Evolutionary conservation across 23 tunicate species (phyloP).

Genomic region (Botrylloides violaceus): DNA sequence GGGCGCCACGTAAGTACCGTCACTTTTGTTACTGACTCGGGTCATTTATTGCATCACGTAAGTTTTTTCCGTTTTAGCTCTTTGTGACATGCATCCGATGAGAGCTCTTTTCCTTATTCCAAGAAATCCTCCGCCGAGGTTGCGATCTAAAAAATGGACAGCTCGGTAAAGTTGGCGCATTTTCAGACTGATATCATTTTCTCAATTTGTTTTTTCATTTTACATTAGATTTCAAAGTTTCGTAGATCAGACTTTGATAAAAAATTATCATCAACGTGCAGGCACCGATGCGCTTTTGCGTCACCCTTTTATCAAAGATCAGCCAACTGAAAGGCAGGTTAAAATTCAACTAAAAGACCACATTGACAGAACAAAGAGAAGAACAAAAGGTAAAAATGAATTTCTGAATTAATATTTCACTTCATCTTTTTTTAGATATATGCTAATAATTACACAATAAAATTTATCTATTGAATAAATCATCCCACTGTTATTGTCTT

Average conservation of each 20-base stretch:
- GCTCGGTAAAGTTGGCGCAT: slow-evolving; percentile 27
- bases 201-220: neutral
- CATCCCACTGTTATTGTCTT: too few relatives aligned
- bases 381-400: slow-evolving; percentile 45
- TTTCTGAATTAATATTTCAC: neutral
- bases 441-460: too few relatives aligned
- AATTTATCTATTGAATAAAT: too few relatives aligned
- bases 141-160: slow-evolving; percentile 76
- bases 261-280: slow-evolving; percentile 90
- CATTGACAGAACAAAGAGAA: slow-evolving; percentile 83
- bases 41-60: too few relatives aligned
- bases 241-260: slow-evolving; percentile 82
- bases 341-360: slow-evolving; percentile 95
- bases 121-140: slow-evolving; percentile 89
- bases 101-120: slow-evolving; percentile 98
- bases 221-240: slow-evolving; percentile 68
- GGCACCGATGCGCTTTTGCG: slow-evolving; percentile 71
- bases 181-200: neutral
- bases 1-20: slow-evolving; percentile 87
- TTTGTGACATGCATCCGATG: slow-evolving; percentile 99
- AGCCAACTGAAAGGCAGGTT: slow-evolving; percentile 78
- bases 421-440: neutral
- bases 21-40: neutral
- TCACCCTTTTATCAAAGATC: slow-evolving; percentile 90
- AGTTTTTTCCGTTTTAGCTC: slow-evolving; percentile 29